These are phyloP conservation scores for Molossus alvarezi DNA, from an alignment of 2,797 vertebrate species.

Conservation along the genomic window DNA sequence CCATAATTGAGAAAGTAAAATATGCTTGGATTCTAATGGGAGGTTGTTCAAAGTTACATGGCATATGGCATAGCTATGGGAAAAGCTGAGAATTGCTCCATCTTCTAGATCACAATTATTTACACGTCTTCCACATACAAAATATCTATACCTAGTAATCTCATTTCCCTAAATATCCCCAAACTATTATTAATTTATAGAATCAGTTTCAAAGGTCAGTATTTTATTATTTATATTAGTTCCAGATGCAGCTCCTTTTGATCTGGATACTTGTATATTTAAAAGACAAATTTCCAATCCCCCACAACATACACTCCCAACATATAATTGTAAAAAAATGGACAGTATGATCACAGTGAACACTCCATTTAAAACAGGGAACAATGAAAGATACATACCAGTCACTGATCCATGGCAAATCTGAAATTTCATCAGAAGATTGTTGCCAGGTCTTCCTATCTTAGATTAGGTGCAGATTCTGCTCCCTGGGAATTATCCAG, in stretches of 20 bases:
- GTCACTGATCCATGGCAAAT: not conserved
- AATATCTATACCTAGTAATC: not conserved
- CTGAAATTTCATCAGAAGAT: not conserved
- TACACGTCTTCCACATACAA: not conserved
- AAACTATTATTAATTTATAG: not conserved
- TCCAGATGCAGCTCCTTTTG: not conserved
- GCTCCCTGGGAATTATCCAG: not conserved
- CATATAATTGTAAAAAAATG: not conserved
- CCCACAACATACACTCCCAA: not conserved
- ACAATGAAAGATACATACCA: not conserved
- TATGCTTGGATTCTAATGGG: not conserved
- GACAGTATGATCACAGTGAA: not conserved
- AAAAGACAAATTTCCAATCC: not conserved
- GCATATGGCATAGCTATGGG: not conserved
- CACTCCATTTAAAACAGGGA: not conserved
- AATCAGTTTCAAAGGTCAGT: not conserved
- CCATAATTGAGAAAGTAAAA: not conserved
- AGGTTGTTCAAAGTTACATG: not conserved
- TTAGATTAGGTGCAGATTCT: not conserved
- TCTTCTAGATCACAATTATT: constrained; percentile 1
- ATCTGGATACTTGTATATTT: not conserved
- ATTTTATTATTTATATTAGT: not conserved
- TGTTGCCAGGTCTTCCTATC: not conserved
- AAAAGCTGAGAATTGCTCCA: not conserved
- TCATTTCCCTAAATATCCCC: not conserved